phyloP scores from a whole-genome alignment of 2,888 invertebrate genomes.

The Leptogaster cylindrica region DNA sequence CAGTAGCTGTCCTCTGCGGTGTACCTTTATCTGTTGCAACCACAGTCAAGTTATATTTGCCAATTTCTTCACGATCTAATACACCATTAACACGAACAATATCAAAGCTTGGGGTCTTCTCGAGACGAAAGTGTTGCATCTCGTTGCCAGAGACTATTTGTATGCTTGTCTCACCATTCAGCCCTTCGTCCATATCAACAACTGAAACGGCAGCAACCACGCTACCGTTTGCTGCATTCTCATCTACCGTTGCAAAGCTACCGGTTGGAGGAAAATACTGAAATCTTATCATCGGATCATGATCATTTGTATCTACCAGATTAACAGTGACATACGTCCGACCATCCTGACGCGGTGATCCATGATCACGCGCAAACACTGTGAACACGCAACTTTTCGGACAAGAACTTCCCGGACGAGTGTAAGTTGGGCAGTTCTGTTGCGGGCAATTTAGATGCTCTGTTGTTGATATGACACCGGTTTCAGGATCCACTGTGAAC shows the following conservation, averaged over 20 bases:
- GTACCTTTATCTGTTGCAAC: constrained; percentile 89
- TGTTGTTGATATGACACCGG: constrained; percentile 85
- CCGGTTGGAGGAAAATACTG: constrained; percentile 84
- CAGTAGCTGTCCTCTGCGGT: constrained; percentile 84
- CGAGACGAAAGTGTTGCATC: constrained; percentile 85
- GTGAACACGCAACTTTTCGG: constrained; percentile 95
- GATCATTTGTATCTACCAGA: constrained; percentile 90
- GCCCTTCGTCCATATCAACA: constrained; percentile 88
- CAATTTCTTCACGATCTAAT: constrained; percentile 90
- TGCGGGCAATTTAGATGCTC: constrained; percentile 82
- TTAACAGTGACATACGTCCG: constrained; percentile 93
- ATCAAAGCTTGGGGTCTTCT: constrained; percentile 84
- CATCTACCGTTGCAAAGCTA: constrained; percentile 89
- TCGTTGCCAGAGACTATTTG: constrained; percentile 90
- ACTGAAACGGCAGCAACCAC: constrained; percentile 94
- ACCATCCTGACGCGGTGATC: constrained; percentile 88
- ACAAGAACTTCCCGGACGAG: constrained; percentile 66
- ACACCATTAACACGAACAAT: constrained; percentile 90
- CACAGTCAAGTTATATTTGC: constrained; percentile 92
- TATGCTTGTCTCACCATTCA: constrained; percentile 87
- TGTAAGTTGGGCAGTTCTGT: constrained; percentile 73
- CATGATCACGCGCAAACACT: constrained; percentile 91
- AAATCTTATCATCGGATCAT: constrained; percentile 90
- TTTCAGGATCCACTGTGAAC: constrained; percentile 90
- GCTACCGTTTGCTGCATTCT: constrained; percentile 88